Evolutionary conservation across 2,888 invertebrate genomes (phyloP), one percentile per base, ranked within the genome.

Genomic region (Ischnura elegans): DNA sequence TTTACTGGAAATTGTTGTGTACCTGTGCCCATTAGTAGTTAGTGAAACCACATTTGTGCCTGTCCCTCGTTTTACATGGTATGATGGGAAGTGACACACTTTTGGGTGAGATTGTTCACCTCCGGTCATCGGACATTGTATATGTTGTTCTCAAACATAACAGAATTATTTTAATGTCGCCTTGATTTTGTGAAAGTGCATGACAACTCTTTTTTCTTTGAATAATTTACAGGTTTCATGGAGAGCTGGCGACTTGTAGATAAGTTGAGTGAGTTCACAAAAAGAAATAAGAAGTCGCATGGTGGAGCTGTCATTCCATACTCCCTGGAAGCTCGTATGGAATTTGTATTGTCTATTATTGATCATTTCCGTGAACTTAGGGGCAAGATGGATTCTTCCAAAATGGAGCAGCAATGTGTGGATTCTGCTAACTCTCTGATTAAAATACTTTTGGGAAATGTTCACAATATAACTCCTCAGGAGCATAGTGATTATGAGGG

Each of bases 291-390:
- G 43, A 43, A 90, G 55, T 10, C 6, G 16, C 90, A 61, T 16
- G 61, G 8, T 25, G 86, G 13, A 51, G 61, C 42, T 66, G 19
- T 43, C 43, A 36, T 61, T 42, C 43, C 66, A 2, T 51, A 90
- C 36, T 90, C 90, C 16, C 61, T 90, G 42, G 55, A 61, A 90
- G 90, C 61, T 13, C 55, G 90, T 13, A 66, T 43, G 0, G 43
- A 90, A 13, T 90, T 90, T 61, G 1, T 43, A 29, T 36, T 8
- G 21, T 0, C 0, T 2, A 19, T 87, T 36, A 0, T 16, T 0
- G 5, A 21, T 19, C 36, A 42, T 51, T 36, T 36, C 29, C 13
- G 6, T 3, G 51, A 51, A 0, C 25, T 87, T 8, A 51, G 13
- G 36, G 0, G 0, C 36, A 76, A 76, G 36, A 13, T 76, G 10